Conservation (phyloP, 2,113 vertebrate species). For the Polyodon spathula region DNA sequence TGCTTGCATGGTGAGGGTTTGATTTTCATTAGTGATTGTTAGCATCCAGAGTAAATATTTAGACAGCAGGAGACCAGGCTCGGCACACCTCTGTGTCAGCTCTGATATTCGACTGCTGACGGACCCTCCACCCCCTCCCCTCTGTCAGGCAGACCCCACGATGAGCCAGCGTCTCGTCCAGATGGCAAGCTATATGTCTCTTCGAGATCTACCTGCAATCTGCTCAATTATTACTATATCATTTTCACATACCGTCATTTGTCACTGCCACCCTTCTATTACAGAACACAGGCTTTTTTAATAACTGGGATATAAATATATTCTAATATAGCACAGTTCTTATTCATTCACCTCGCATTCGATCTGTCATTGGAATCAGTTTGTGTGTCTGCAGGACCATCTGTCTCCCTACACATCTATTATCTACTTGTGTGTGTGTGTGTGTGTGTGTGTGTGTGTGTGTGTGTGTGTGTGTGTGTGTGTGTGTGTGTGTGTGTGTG, state of each 20-base stretch:
- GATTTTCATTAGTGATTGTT: too few species aligned
- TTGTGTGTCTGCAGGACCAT: background rate
- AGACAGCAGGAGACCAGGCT: conserved; percentile 56
- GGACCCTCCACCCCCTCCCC: conserved; percentile 30
- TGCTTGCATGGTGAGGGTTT: too few species aligned
- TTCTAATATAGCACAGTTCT: background rate
- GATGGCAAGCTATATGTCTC: conserved; percentile 37
- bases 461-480: too few species aligned
- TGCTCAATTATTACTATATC: conserved; percentile 36
- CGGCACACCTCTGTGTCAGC: conserved; percentile 52
- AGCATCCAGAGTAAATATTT: conserved; percentile 56
- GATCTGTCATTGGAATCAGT: background rate
- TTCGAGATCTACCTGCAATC: conserved; percentile 37
- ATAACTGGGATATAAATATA: conserved; percentile 14
- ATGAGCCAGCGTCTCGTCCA: conserved; percentile 33
- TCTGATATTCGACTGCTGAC: conserved; percentile 44
- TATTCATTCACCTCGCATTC: background rate
- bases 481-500: too few species aligned
- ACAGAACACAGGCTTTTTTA: conserved; percentile 26
- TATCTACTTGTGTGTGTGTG: too few species aligned
- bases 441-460: too few species aligned
- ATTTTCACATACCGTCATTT: conserved; percentile 33
- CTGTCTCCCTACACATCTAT: background rate
- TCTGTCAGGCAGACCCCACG: background rate
- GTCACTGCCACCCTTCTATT: conserved; percentile 45